A percentile compares a stretch with the other conserved stretches of the same genome.
phyloP scores from a whole-genome alignment of 37 sponge, comb jelly and placozoan genomes.

The Cladorhizidae sp. region DNA sequence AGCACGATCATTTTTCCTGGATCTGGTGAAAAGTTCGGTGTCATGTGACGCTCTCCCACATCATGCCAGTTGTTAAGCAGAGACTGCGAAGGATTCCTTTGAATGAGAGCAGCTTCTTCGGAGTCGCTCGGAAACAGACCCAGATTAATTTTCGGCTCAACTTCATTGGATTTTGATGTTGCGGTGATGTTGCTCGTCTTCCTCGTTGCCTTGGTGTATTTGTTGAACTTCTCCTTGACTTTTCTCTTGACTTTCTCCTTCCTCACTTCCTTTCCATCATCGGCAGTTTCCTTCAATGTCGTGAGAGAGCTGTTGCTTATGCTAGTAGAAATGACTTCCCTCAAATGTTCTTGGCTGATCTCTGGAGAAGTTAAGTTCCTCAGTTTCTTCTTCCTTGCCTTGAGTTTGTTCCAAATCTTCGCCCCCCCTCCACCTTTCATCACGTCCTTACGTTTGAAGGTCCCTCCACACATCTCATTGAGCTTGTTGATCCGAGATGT shows the following conservation, averaged over 20 bases:
- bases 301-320: not conserved
- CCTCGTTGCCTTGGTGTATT: not conserved
- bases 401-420: constrained; percentile 61
- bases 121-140: constrained; percentile 7
- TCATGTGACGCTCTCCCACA: not conserved
- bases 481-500: constrained; percentile 42
- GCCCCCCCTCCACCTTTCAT: constrained; percentile 18
- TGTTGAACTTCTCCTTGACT: constrained; percentile 3
- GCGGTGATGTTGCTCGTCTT: not conserved
- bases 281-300: not conserved
- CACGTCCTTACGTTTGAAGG: not conserved
- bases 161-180: not conserved
- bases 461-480: constrained; percentile 21
- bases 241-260: not conserved
- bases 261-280: not conserved
- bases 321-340: not conserved
- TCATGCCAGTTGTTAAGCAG: not conserved
- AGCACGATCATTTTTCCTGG: not conserved
- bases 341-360: constrained; percentile 7
- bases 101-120: constrained; percentile 19
- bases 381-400: constrained; percentile 57
- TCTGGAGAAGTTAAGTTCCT: constrained; percentile 55
- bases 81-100: not conserved
- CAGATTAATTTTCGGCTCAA: not conserved
- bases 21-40: not conserved